A percentile compares a stretch with the other conserved stretches of the same genome.
Evolutionary conservation across 1,140 invertebrate genomes (phyloP).

Genomic region (Plectrocnemia conspersa): DNA sequence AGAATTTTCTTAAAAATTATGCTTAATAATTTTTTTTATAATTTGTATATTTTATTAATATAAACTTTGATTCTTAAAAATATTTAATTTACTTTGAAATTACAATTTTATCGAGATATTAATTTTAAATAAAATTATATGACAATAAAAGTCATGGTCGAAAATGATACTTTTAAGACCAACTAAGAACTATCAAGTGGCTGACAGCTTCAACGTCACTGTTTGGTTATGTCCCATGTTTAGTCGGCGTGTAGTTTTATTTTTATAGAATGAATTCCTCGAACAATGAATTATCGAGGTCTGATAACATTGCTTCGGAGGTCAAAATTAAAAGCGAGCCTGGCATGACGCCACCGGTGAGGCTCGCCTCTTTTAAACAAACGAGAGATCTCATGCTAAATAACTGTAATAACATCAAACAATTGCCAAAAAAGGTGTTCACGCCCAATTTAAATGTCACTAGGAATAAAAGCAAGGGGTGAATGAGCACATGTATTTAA

Average conservation of each 20-base stretch:
- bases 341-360: constrained; percentile 39
- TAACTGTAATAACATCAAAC: constrained; percentile 36
- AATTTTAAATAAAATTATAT: not conserved
- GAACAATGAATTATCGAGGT: constrained; percentile 38
- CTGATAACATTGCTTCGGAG: constrained; percentile 36
- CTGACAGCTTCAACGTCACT: not conserved
- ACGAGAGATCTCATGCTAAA: constrained; percentile 53
- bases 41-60: too few relatives aligned
- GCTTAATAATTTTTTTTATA: too few relatives aligned
- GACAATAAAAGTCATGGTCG: constrained; percentile 1
- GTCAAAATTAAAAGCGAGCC: constrained; percentile 27
- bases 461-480: constrained; percentile 50
- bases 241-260: not conserved
- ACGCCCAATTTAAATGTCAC: constrained; percentile 47
- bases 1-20: too few relatives aligned
- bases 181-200: not conserved
- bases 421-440: constrained; percentile 47
- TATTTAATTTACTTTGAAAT: too few relatives aligned
- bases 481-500: constrained; percentile 7
- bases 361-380: constrained; percentile 49
- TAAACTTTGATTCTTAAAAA: too few relatives aligned
- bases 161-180: not conserved
- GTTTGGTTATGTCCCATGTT: not conserved
- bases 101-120: too few relatives aligned
- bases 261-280: constrained; percentile 37